Base-by-base conservation (phyloP, 2,888 invertebrate species). In the Muscina levida region DNA sequence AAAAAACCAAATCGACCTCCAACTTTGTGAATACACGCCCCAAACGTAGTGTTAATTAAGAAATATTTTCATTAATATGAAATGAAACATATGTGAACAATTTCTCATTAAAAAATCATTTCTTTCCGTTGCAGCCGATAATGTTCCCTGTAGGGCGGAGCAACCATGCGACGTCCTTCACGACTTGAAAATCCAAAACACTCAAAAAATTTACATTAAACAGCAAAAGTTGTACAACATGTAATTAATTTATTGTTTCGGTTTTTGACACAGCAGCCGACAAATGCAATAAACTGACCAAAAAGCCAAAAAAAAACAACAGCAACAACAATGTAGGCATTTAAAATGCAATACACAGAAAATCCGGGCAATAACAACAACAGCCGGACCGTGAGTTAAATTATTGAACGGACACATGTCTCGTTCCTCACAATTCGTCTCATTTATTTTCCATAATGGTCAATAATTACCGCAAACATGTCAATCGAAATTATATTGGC, bases 391-490 rank as follows among this genome's bases (percentile, higher is more conserved):
- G 26, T 57, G 37, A 37, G 3, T 10, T 19, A 62, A 19, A 62
- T 62, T 62, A 62, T 62, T 62, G 62, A 62, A 62, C 62, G 62
- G 82, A 82, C 78, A 82, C 79, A 76, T 82, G 82, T 82, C 79
- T 78, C 82, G 79, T 76, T 79, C 79, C 82, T 79, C 31, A 82
- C 79, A 82, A 79, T 79, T 81, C 77, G 77, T 81, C 81, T 77
- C 81, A 81, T 82, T 81, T 82, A 82, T 88, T 88, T 88, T 87
- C 88, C 85, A 88, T 88, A 87, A 87, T 85, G 88, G 88, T 85
- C 88, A 86, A 87, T 88, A 87, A 89, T 88, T 87, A 87, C 89
- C 86, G 84, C 88, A 88, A 87, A 86, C 87, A 86, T 88, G 88
- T 87, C 88, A 88, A 87, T 85, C 85, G 84, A 86, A 88, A 88